phyloP scores from a whole-genome alignment of 2,888 invertebrate genomes.

The Erannis defoliaria region DNA sequence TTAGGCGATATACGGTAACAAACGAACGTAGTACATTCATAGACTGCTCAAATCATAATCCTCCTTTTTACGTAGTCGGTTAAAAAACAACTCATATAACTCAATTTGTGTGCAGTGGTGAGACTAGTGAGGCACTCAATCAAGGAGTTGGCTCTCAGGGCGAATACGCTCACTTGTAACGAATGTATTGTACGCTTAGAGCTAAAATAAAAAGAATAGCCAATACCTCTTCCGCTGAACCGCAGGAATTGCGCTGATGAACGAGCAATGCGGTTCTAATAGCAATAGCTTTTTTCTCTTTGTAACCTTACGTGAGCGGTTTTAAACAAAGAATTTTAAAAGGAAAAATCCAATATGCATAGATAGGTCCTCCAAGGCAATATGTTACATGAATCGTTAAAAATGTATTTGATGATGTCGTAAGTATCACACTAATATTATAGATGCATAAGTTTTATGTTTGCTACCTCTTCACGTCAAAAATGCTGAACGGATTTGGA shows the following conservation, averaged over 20 bases:
- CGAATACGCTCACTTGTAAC: conserved; percentile 70
- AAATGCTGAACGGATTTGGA: no score
- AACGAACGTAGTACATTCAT: no score
- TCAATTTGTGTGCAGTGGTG: conserved; percentile 53
- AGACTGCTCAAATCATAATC: no score
- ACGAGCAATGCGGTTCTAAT: conserved; percentile 78
- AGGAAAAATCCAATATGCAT: conserved; percentile 47
- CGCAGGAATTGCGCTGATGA: conserved; percentile 77
- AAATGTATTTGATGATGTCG: background rate
- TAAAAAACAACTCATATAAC: conserved; percentile 55
- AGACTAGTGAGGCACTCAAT: conserved; percentile 65
- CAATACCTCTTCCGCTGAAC: conserved; percentile 68
- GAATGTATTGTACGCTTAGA: conserved; percentile 79
- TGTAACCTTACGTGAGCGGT: conserved; percentile 58
- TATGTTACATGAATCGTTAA: conserved; percentile 19
- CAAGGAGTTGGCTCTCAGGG: conserved; percentile 65
- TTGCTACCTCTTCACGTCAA: no score
- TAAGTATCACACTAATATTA: no score
- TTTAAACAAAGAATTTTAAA: conserved; percentile 59
- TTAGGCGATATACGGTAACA: no score
- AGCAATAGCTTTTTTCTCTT: conserved; percentile 69
- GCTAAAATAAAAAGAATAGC: conserved; percentile 73
- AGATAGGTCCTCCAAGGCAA: no score
- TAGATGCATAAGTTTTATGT: no score
- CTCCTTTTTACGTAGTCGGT: no score